phyloP scores from a whole-genome alignment of 2,888 invertebrate species.

The Xestia ashworthii region DNA sequence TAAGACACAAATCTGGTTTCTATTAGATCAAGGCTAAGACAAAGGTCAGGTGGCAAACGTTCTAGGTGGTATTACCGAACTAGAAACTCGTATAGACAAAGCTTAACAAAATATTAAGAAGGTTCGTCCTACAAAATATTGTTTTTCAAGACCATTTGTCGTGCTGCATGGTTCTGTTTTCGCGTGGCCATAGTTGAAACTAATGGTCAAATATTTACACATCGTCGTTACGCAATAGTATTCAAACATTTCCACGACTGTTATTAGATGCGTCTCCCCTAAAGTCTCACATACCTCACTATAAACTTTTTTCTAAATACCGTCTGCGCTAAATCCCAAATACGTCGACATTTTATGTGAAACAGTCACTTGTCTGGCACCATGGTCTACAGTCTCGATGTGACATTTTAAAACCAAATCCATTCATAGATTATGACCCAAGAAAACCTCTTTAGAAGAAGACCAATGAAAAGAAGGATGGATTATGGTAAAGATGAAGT shows the following conservation, averaged over 20 bases:
- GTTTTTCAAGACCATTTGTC: neutral
- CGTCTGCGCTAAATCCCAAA: conserved; percentile 11
- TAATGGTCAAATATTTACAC: neutral
- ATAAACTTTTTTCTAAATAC: neutral
- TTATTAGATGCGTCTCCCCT: neutral
- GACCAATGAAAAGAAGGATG: neutral
- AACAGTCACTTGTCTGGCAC: neutral
- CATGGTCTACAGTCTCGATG: neutral
- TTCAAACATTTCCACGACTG: neutral
- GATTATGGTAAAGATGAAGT: neutral
- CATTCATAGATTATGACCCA: conserved; percentile 12
- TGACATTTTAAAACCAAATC: conserved; percentile 17
- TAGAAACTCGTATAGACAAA: conserved; percentile 3
- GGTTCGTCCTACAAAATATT: neutral
- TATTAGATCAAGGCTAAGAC: conserved; percentile 23
- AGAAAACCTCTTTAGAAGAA: neutral
- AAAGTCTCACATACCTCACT: neutral
- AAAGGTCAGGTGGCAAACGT: conserved; percentile 33
- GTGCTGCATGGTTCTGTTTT: neutral
- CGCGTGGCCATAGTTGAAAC: neutral
- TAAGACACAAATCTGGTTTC: conserved; percentile 37
- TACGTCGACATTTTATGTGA: conserved; percentile 9
- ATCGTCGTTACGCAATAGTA: neutral
- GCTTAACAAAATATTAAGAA: neutral
- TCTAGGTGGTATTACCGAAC: conserved; percentile 5